These are phyloP conservation scores for Steinernema scapterisci DNA, from an alignment of 2,888 invertebrate genomes.

Conservation along the genomic window DNA sequence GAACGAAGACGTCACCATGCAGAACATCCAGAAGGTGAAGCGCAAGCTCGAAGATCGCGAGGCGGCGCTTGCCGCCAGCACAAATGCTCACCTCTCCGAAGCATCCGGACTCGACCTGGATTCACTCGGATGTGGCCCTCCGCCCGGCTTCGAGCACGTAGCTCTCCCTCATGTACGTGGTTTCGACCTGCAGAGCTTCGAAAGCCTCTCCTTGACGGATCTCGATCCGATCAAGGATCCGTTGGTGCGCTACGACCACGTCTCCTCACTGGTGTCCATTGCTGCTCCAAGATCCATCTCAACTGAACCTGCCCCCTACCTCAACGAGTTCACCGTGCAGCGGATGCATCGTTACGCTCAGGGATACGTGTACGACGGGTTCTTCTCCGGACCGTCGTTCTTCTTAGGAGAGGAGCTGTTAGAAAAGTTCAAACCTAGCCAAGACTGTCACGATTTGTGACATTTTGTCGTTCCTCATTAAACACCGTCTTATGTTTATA, in stretches of 20 bases:
- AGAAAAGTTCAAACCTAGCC: not conserved
- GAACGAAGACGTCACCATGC: too few relatives aligned
- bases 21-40: not conserved
- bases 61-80: too few relatives aligned
- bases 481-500: conserved; percentile 6
- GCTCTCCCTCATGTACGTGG: conserved; percentile 6
- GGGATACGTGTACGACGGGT: not conserved
- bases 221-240: too few relatives aligned
- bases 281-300: not conserved
- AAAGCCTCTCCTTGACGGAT: too few relatives aligned
- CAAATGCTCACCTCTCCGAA: too few relatives aligned
- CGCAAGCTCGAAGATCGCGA: not conserved
- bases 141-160: conserved; percentile 12
- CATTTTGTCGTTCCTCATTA: too few relatives aligned
- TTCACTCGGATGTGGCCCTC: not conserved
- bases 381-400: not conserved
- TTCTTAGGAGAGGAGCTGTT: conserved; percentile 7
- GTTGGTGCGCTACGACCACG: too few relatives aligned
- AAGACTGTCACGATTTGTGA: too few relatives aligned
- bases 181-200: not conserved
- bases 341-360: not conserved
- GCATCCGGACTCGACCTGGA: not conserved
- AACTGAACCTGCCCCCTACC: not conserved
- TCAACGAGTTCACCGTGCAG: not conserved
- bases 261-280: too few relatives aligned